Base-by-base conservation (phyloP, 1,140 invertebrate genomes). In the Aphis craccivora region DNA sequence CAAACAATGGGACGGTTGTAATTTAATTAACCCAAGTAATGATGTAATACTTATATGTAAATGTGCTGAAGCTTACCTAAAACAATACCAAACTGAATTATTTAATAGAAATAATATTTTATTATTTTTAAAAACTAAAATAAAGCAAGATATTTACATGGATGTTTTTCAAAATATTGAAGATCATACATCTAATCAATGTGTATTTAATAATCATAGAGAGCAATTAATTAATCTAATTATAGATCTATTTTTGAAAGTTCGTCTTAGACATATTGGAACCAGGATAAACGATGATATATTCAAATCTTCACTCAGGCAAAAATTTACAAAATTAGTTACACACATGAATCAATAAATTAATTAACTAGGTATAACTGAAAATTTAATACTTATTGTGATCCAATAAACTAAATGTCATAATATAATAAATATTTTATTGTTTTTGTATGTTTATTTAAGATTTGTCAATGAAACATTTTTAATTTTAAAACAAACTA, bases 71-170 rank as follows among this genome's bases (percentile, higher is more conserved):
- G 67, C n/a, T 4, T 76, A 35, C 67, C 67, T 76, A 76, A 76
- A 76, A 76, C n/a, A 76, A 76, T 76, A 76, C 67, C n/a, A 76
- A 76, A 76, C 67, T n/a, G 67, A n/a, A 35, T 76, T 76, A 76
- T 76, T n/a, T 76, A 76, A 35, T 76, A 76, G 35, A 76, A 35
- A 30, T 14, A 76, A 76, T 76, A 76, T 76, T 76, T 35, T 76
- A 76, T 76, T 76, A 35, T 76, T 76, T 76, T 14, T 76, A n/a
- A 76, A 76, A 76, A 76, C 25, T 76, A 76, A 76, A 76, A 76
- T 76, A 76, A 76, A 76, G n/a, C 67, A 76, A 76, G 67, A 76
- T 76, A 35, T 76, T 76, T 76, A 76, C 67, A 76, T 35, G 14
- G n/a, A 76, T 76, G 67, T 76, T 76, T 76, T 76, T 76, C n/a